A percentile compares a stretch with the other conserved stretches of the same genome.
Evolutionary conservation across 23 tunicate species (phyloP).

Genomic region (Trididemnum nubilum): DNA sequence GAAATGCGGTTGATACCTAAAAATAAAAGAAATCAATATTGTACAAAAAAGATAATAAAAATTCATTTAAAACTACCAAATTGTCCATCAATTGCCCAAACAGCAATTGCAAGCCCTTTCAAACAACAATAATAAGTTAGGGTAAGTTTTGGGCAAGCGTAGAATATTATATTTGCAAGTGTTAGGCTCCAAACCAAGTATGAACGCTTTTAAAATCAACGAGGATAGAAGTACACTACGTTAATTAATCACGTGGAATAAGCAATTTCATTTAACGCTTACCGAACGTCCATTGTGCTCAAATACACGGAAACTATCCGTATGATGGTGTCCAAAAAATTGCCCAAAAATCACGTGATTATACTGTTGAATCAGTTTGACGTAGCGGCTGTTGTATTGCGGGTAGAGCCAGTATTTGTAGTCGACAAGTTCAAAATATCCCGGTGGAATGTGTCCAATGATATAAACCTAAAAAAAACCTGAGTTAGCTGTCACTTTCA

Average conservation of each 20-base stretch:
- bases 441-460: conserved; percentile 92
- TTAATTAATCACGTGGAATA: too few relatives aligned
- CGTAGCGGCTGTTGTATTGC: conserved; percentile 58
- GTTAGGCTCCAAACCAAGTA: too few relatives aligned
- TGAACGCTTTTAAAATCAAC: too few relatives aligned
- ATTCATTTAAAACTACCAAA: background rate
- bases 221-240: too few relatives aligned
- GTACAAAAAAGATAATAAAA: background rate
- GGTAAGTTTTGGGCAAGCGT: too few relatives aligned
- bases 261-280: too few relatives aligned
- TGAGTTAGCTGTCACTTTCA: too few relatives aligned
- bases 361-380: conserved; percentile 49
- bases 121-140: too few relatives aligned
- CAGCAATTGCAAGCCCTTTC: too few relatives aligned
- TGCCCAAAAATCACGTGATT: conserved; percentile 70
- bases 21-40: background rate
- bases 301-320: conserved; percentile 77
- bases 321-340: conserved; percentile 96
- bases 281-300: conserved; percentile 31
- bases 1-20: conserved; percentile 57
- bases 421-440: conserved; percentile 77
- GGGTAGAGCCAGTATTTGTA: conserved; percentile 63
- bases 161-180: too few relatives aligned
- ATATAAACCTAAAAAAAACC: conserved; percentile 55
- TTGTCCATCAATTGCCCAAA: background rate